phyloP scores from a whole-genome alignment of 2,797 vertebrate genomes.

The Phyllotis vaccarum region DNA sequence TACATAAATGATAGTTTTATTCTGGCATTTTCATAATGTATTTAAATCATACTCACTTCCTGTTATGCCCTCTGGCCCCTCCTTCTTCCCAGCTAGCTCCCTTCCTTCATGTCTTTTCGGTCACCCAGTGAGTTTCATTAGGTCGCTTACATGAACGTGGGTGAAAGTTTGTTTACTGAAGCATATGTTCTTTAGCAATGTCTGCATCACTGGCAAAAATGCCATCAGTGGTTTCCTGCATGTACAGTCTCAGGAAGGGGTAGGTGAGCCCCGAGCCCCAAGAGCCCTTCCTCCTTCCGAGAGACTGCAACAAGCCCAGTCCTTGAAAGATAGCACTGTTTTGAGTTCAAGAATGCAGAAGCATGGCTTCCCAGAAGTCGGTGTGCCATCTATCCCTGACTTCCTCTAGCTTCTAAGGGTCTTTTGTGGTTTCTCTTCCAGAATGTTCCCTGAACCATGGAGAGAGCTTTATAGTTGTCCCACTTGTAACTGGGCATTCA shows the following conservation, averaged over 20 bases:
- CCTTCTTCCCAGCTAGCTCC: neutral
- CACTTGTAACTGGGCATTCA: too few relatives aligned
- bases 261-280: too few relatives aligned
- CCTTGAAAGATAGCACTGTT: neutral
- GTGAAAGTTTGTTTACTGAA: neutral
- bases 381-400: neutral
- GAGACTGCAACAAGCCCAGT: neutral
- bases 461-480: neutral
- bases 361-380: neutral
- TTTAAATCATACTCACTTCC: neutral
- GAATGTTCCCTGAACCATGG: neutral
- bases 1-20: neutral
- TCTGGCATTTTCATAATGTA: neutral
- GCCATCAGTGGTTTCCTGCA: neutral
- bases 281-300: neutral
- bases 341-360: neutral
- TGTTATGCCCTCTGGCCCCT: neutral
- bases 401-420: neutral
- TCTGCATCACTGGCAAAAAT: neutral
- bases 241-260: neutral
- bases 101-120: neutral
- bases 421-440: neutral
- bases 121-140: neutral
- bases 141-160: neutral
- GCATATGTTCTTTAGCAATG: neutral